Evolutionary conservation across 2,113 vertebrate species (phyloP), one percentile per base, ranked within the genome.

Genomic region (Apteryx mantelli): DNA sequence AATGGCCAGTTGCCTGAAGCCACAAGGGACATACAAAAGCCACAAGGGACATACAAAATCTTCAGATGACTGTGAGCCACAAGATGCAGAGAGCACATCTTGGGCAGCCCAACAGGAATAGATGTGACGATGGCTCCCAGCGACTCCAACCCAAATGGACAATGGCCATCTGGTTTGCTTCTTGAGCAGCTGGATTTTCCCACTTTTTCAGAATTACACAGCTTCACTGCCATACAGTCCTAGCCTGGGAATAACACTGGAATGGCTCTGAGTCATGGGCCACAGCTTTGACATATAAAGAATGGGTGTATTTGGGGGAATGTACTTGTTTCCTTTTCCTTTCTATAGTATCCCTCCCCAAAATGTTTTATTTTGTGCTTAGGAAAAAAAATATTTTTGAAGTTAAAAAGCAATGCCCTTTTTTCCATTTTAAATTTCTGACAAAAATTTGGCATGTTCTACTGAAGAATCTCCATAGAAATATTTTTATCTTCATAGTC

Each of bases 41-140:
- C 7, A 8, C 21, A 18, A 61, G 13, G 26, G 48, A 24, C 2
- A 0, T 53, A n/a, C 55, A 70, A 70, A 90, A 36, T 60, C 50
- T 91, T 58, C 2, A 0, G 32, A 17, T 60, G 34, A 13, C 20
- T 48, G 4, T 36, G 34, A 75, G 34, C 7, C 10, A 4, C 4
- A 46, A 40, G 42, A 4, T 8, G n/a, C 8, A 40, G 5, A 0
- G 0, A 48, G 34, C 26, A 46, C 0, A 0, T 74, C 56, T 22
- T 8, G 7, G 34, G 30, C 50, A 84, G 25, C 14, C 30, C 50
- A 71, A 61, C 7, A 80, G n/a, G 11, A 69, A 66, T 10, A 18
- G n/a, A 18, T 26, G 12, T 83, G 48, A 34, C 0, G 0, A 32
- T 58, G 66, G 11, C 55, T 52, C 8, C 28, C 10, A 40, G 61